Evolutionary conservation across 92 coral and sea anemone genomes (phyloP).

Genomic region (Heliopora coerulea): DNA sequence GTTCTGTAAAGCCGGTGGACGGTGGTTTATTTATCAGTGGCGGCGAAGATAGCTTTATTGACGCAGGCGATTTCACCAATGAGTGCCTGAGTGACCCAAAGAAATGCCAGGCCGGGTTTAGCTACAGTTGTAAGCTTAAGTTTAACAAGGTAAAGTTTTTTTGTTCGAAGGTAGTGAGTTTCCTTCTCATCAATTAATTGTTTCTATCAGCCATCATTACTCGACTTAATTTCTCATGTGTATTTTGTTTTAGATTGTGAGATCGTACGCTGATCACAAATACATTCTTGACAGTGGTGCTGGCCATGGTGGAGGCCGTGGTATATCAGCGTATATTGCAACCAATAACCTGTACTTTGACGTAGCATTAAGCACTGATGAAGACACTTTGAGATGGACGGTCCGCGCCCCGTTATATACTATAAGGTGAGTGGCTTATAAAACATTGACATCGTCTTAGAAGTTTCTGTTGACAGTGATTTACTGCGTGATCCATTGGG

Average conservation of each 20-base stretch:
- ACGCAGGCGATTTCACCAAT: slow-evolving; percentile 74
- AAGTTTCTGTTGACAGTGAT: no score
- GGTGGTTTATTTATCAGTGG: slow-evolving; percentile 88
- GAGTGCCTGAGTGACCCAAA: slow-evolving; percentile 83
- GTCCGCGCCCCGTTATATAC: slow-evolving; percentile 93
- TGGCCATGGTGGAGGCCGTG: slow-evolving; percentile 71
- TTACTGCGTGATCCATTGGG: no score
- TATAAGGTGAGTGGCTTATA: slow-evolving; percentile 60
- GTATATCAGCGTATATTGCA: slow-evolving; percentile 84
- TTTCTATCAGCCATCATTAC: neutral
- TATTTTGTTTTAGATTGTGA: slow-evolving; percentile 61
- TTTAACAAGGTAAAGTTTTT: slow-evolving; percentile 67
- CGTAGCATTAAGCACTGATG: slow-evolving; percentile 84
- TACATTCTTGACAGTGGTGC: slow-evolving; percentile 93
- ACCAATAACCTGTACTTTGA: slow-evolving; percentile 93
- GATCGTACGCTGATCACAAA: slow-evolving; percentile 81
- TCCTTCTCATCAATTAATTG: neutral
- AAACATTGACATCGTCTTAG: neutral
- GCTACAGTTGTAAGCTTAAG: slow-evolving; percentile 93
- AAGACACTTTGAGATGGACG: slow-evolving; percentile 98
- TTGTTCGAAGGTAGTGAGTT: neutral
- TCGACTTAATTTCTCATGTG: neutral
- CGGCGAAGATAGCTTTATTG: slow-evolving; percentile 63
- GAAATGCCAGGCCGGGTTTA: slow-evolving; percentile 83
- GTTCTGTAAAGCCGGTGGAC: slow-evolving; percentile 89